These are phyloP conservation scores for Zeus faber DNA, from an alignment of 2,113 vertebrate species.

Conservation along the genomic window DNA sequence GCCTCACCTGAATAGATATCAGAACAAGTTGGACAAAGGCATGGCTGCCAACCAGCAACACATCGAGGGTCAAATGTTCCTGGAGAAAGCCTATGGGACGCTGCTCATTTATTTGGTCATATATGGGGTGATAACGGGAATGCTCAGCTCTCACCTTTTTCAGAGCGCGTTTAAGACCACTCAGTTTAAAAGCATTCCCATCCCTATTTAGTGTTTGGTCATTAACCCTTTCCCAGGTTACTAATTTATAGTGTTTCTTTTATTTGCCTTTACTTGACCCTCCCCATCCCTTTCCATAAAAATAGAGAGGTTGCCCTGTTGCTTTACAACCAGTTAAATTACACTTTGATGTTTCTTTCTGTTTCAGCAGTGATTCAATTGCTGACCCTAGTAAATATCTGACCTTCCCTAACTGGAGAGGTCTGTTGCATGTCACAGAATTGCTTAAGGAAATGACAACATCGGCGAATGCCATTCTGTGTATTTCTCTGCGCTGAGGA, in stretches of 20 bases:
- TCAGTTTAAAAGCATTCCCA: slow-evolving; percentile 71
- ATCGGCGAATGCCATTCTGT: slow-evolving; percentile 23
- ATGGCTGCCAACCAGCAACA: slow-evolving; percentile 23
- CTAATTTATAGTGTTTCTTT: slow-evolving; percentile 79
- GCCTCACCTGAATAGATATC: neutral
- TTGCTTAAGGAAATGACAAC: slow-evolving; percentile 41
- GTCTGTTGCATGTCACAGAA: slow-evolving; percentile 60
- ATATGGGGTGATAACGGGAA: slow-evolving; percentile 37
- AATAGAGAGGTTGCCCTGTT: slow-evolving; percentile 68
- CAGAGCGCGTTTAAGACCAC: slow-evolving; percentile 44
- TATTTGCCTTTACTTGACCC: slow-evolving; percentile 77
- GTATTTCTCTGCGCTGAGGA: slow-evolving; percentile 23
- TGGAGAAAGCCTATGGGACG: slow-evolving; percentile 13
- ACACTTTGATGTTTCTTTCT: slow-evolving; percentile 80
- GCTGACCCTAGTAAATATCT: slow-evolving; percentile 74
- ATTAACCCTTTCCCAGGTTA: slow-evolving; percentile 77
- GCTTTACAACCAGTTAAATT: slow-evolving; percentile 77
- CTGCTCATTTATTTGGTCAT: slow-evolving; percentile 15
- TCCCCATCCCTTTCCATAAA: slow-evolving; percentile 70
- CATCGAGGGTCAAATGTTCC: slow-evolving; percentile 27
- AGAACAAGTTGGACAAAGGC: slow-evolving; percentile 18
- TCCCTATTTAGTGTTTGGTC: slow-evolving; percentile 70
- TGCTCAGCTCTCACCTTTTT: slow-evolving; percentile 25
- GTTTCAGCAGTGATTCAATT: slow-evolving; percentile 73
- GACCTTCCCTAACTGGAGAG: slow-evolving; percentile 70